Evolutionary conservation across 2,888 invertebrate genomes (phyloP), one percentile per base, ranked within the genome.

Genomic region (Lithophane semibrunnea): DNA sequence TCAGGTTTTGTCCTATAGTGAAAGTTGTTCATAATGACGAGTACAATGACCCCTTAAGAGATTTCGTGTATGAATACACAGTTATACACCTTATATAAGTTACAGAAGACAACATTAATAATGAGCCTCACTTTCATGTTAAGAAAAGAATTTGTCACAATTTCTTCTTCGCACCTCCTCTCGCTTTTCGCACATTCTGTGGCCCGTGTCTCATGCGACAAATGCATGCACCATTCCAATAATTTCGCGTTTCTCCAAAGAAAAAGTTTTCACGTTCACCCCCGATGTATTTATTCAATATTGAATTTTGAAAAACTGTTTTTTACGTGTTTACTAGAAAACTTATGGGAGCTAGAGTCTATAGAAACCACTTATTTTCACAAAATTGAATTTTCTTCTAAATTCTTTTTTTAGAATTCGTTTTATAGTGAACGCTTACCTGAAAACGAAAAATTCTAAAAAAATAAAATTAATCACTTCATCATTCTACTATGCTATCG

Each of bases 191-290:
- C 65, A 10, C 2, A 1, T 49, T 74, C 16, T 61, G 47, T 77
- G 72, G 81, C 88, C 77, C 88, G 21, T 42, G 37, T 29, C 73
- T 63, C 24, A 44, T 52, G 80, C 87, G 88, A 88, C 89, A 85
- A 88, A 88, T 83, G 82, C 87, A 87, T 84, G 82, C 81, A 80
- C 80, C 76, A 79, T 79, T 87, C 60, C 83, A 80, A 87, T 87
- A 83, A 78, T 86, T 84, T 78, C 69, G 58, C 79, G 52, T 85
- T 87, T 64, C 63, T 54, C 21, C 79, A 69, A 80, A 85, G 85
- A 88, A 84, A 85, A 42, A 79, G 81, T 77, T 83, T 74, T 75
- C 63, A 0, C 71, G 29, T 79, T 69, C 60, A 13, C 58, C n/a
- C 56, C 58, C 47, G 44, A 77, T 69, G 56, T 79, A 75, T 72